These are phyloP conservation scores for Habropoda laboriosa DNA, from an alignment of 1,140 invertebrate genomes.

Conservation along the genomic window DNA sequence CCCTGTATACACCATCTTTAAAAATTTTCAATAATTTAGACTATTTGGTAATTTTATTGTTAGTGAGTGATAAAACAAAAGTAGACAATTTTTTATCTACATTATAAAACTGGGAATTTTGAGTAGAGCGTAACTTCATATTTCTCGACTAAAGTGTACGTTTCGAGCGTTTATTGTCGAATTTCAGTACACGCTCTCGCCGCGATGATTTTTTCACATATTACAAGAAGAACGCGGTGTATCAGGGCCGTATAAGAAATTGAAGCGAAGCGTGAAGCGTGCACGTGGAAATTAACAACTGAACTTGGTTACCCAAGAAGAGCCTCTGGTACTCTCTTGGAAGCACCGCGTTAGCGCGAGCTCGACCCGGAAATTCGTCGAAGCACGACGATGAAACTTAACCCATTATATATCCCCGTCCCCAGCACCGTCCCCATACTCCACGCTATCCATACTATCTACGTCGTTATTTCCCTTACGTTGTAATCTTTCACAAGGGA, in stretches of 20 bases:
- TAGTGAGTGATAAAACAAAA: too few species aligned
- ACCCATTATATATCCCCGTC: slow-evolving; percentile 65
- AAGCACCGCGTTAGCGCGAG: slow-evolving; percentile 61
- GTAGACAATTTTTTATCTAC: too few species aligned
- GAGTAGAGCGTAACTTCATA: too few species aligned
- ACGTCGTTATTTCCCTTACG: slow-evolving; percentile 65
- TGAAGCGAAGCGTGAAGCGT: slow-evolving; percentile 62
- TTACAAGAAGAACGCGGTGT: not conserved
- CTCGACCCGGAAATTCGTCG: slow-evolving; percentile 69
- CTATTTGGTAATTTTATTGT: too few species aligned
- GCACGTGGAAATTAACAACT: slow-evolving; percentile 68
- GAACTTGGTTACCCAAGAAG: slow-evolving; percentile 65
- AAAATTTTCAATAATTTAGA: too few species aligned
- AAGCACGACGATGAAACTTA: slow-evolving; percentile 71
- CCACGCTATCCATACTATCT: slow-evolving; percentile 60
- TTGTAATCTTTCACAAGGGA: slow-evolving; percentile 64
- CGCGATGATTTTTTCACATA: slow-evolving; percentile 33
- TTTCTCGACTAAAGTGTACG: too few species aligned
- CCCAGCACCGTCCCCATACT: slow-evolving; percentile 28
- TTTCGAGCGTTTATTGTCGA: too few species aligned
- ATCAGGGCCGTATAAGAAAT: slow-evolving; percentile 59
- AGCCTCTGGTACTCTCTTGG: slow-evolving; percentile 59
- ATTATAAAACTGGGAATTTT: too few species aligned
- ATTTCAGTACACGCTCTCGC: too few species aligned
- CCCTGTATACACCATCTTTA: too few species aligned